Evolutionary conservation across 2,113 vertebrate genomes (phyloP).

Genomic region (Ariopsis seemanni): DNA sequence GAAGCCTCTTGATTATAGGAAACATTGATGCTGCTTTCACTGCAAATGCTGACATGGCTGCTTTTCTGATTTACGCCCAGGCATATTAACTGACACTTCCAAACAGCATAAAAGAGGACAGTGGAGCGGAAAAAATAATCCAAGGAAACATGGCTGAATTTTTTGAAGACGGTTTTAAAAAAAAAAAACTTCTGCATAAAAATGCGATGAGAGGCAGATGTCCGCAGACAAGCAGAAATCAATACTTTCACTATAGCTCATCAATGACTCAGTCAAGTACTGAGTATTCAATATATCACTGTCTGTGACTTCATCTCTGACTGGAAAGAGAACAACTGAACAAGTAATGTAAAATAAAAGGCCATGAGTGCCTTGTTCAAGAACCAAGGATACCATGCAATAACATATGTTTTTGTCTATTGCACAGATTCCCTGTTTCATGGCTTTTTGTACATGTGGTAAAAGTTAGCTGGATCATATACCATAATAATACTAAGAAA

Average conservation of each 20-base stretch:
- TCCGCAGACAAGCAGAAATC: not conserved
- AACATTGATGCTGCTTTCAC: slow-evolving; percentile 55
- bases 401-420: not conserved
- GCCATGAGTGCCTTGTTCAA: not conserved
- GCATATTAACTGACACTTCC: slow-evolving; percentile 36
- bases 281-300: not conserved
- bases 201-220: not conserved
- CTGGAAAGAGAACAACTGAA: not conserved
- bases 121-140: not conserved
- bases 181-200: not conserved
- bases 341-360: not conserved
- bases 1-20: slow-evolving; percentile 47
- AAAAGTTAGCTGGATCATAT: not conserved
- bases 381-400: not conserved
- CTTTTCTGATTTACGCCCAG: slow-evolving; percentile 49
- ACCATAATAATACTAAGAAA: not conserved
- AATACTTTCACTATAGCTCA: slow-evolving; percentile 12
- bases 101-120: slow-evolving; percentile 31
- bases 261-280: not conserved
- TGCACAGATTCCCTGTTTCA: not conserved
- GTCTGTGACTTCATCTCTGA: not conserved
- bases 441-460: not conserved
- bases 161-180: not conserved
- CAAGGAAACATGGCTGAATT: not conserved
- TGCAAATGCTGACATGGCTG: slow-evolving; percentile 60